These are phyloP conservation scores for Mystacornis crossleyi DNA, from an alignment of 2,113 vertebrate species.

Conservation along the genomic window DNA sequence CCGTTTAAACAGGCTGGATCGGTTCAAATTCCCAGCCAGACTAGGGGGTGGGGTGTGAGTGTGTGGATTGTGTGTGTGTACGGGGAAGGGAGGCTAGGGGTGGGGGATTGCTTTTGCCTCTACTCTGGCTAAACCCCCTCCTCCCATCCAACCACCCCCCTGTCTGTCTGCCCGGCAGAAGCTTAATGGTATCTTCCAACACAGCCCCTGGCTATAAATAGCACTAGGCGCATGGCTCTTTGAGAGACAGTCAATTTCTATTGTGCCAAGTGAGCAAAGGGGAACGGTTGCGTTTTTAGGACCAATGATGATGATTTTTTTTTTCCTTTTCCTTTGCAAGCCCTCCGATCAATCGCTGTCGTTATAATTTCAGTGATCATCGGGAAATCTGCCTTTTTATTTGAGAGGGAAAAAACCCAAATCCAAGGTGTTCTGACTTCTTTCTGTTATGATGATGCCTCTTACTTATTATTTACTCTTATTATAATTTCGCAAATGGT, in stretches of 20 bases:
- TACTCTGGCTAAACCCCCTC: slow-evolving; percentile 37
- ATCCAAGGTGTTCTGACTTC: slow-evolving; percentile 33
- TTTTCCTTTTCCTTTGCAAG: slow-evolving; percentile 40
- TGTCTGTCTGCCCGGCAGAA: slow-evolving; percentile 64
- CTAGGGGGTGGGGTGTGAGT: slow-evolving; percentile 75
- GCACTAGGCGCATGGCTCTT: slow-evolving; percentile 82
- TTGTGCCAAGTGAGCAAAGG: slow-evolving; percentile 76
- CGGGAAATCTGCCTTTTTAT: slow-evolving; percentile 42
- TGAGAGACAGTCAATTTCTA: slow-evolving; percentile 78
- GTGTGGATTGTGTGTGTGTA: slow-evolving; percentile 55
- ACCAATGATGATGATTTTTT: slow-evolving; percentile 51
- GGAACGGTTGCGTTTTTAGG: slow-evolving; percentile 67
- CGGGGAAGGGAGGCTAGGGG: neutral
- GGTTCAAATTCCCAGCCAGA: slow-evolving; percentile 83
- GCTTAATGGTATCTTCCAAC: slow-evolving; percentile 84
- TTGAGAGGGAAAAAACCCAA: neutral
- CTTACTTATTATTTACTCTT: slow-evolving; percentile 51
- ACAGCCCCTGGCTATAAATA: slow-evolving; percentile 80
- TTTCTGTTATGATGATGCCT: neutral
- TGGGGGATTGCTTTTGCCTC: slow-evolving; percentile 8
- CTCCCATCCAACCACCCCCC: slow-evolving; percentile 47
- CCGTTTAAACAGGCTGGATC: slow-evolving; percentile 96
- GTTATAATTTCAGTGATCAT: slow-evolving; percentile 53
- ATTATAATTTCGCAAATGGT: neutral
- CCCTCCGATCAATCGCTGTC: slow-evolving; percentile 51